These are phyloP conservation scores for Ochropleura plecta DNA, from an alignment of 2,888 invertebrate species.

Conservation along the genomic window DNA sequence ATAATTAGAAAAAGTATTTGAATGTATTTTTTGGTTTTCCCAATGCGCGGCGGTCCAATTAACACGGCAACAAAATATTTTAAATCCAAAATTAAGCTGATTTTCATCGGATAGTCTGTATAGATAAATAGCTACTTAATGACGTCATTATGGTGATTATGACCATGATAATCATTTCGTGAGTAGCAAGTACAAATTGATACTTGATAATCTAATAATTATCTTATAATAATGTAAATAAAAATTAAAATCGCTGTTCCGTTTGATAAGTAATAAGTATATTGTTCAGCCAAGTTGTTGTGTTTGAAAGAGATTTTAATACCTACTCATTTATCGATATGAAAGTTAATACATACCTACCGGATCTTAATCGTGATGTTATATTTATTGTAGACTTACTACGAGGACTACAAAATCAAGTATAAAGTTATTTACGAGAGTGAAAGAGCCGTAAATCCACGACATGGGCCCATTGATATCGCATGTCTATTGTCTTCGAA, in stretches of 20 bases:
- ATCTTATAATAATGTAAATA: not conserved
- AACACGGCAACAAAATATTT: slow-evolving; percentile 16
- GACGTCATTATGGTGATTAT: slow-evolving; percentile 14
- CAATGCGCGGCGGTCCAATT: not conserved
- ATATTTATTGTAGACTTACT: not conserved
- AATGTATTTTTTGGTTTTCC: not conserved
- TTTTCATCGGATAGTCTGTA: slow-evolving; percentile 22
- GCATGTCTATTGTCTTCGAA: not conserved
- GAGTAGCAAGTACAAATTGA: slow-evolving; percentile 2
- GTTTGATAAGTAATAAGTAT: not conserved
- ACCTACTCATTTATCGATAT: not conserved
- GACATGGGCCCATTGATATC: not conserved
- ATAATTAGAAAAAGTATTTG: too few relatives aligned
- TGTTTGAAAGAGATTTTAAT: not conserved
- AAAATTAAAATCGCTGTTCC: not conserved
- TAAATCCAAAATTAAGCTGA: slow-evolving; percentile 12
- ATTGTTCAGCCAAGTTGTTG: not conserved
- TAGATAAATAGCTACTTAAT: not conserved
- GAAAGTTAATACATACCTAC: not conserved
- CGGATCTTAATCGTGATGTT: not conserved
- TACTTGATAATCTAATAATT: slow-evolving; percentile 1
- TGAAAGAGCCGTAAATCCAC: not conserved
- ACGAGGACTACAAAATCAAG: not conserved
- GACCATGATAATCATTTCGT: slow-evolving; percentile 5
- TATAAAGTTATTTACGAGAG: not conserved